Evolutionary conservation across 2,113 vertebrate genomes (phyloP).

Genomic region (Promerops cafer): DNA sequence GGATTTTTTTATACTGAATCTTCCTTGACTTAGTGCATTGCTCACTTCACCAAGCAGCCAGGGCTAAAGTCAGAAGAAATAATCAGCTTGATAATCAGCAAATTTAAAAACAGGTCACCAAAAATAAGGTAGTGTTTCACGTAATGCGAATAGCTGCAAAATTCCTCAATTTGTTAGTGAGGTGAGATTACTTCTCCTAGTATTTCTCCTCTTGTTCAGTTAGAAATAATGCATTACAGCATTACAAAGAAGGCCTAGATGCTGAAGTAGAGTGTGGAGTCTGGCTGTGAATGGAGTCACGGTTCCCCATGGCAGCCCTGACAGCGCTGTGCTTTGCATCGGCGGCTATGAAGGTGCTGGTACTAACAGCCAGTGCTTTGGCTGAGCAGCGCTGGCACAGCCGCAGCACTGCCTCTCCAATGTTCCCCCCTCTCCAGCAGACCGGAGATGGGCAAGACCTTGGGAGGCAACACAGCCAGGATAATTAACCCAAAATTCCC

Average conservation of each 20-base stretch:
- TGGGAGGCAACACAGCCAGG: no score
- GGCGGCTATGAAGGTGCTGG: background rate
- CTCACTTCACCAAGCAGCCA: conserved; percentile 16
- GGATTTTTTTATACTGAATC: conserved; percentile 45
- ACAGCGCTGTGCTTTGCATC: background rate
- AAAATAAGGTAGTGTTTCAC: background rate
- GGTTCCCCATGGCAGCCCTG: background rate
- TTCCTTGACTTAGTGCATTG: conserved; percentile 15
- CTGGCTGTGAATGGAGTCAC: background rate
- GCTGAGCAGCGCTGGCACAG: background rate
- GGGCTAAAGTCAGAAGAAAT: conserved; percentile 13
- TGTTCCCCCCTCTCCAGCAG: no score
- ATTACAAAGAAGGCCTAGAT: background rate
- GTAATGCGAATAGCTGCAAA: background rate
- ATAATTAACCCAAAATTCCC: background rate
- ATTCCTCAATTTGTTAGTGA: background rate
- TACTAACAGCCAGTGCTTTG: background rate
- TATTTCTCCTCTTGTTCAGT: background rate
- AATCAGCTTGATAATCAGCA: conserved; percentile 34
- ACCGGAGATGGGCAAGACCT: no score
- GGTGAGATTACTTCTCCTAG: background rate
- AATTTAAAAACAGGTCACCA: background rate
- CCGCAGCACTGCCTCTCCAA: no score
- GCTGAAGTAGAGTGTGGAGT: background rate
- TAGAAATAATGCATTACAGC: background rate